phyloP scores from a whole-genome alignment of 2,113 vertebrate species.

The Ptilorrhoa leucosticta region DNA sequence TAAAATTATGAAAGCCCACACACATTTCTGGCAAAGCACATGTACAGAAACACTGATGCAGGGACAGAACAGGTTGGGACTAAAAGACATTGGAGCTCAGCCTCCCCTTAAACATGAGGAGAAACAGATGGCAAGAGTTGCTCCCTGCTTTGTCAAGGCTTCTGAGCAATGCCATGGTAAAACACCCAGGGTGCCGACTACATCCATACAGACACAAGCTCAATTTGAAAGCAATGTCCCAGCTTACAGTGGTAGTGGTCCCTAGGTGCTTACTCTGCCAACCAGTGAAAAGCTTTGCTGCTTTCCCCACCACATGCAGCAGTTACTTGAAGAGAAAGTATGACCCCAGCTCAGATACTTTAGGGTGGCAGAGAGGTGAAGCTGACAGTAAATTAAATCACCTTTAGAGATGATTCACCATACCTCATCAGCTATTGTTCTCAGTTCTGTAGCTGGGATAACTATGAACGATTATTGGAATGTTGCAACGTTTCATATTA shows the following conservation, averaged over 20 bases:
- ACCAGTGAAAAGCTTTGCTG: neutral
- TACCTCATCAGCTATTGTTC: neutral
- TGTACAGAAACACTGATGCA: neutral
- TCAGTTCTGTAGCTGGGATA: neutral
- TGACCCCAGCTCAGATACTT: neutral
- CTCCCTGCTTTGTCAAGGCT: neutral
- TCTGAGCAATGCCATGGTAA: neutral
- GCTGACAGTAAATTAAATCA: neutral
- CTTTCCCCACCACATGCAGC: neutral
- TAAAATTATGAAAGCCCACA: neutral
- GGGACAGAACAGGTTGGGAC: neutral
- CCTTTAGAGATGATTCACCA: neutral
- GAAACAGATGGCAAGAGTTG: neutral
- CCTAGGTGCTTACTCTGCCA: neutral
- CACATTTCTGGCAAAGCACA: neutral
- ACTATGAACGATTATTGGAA: neutral
- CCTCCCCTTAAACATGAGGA: neutral
- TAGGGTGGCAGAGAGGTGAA: neutral
- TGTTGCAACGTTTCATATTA: neutral
- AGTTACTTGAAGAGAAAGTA: neutral
- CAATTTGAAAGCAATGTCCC: neutral
- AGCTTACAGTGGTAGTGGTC: neutral
- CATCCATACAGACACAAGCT: neutral
- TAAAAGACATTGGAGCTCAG: neutral
- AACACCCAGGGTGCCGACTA: neutral